Conservation (phyloP, 2,888 invertebrate species). For the Pristionchus japonicus region DNA sequence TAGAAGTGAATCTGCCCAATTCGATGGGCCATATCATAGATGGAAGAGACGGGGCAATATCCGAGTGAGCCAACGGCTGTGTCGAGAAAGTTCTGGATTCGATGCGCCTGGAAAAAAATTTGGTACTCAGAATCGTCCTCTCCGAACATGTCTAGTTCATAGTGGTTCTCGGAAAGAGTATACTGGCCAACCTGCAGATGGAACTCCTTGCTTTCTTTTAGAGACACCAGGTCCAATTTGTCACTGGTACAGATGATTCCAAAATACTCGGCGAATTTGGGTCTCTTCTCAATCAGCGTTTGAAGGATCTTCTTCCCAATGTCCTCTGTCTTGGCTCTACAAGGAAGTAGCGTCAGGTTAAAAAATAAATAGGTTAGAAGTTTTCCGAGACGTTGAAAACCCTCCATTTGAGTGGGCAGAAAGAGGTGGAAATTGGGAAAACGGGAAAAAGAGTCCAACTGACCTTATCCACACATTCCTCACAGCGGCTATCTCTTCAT, state of each 20-base stretch:
- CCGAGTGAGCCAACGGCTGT: slow-evolving; percentile 68
- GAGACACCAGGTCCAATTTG: slow-evolving; percentile 58
- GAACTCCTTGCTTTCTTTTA: slow-evolving; percentile 67
- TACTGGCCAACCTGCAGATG: slow-evolving; percentile 62
- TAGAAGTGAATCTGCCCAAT: slow-evolving; percentile 71
- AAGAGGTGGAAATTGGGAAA: neutral
- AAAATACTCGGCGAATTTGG: slow-evolving; percentile 71
- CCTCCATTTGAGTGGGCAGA: neutral
- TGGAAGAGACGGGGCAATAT: slow-evolving; percentile 67
- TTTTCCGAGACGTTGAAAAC: neutral
- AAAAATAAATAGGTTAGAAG: too few species aligned
- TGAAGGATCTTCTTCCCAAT: slow-evolving; percentile 69
- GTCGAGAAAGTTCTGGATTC: slow-evolving; percentile 69
- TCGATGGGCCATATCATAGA: slow-evolving; percentile 69
- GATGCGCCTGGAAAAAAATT: slow-evolving; percentile 66
- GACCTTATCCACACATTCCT: slow-evolving; percentile 67
- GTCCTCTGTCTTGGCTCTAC: slow-evolving; percentile 67
- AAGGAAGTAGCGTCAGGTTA: neutral
- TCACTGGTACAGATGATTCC: slow-evolving; percentile 63
- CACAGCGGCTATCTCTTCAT: slow-evolving; percentile 65
- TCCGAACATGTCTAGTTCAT: too few species aligned
- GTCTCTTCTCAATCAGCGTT: slow-evolving; percentile 67
- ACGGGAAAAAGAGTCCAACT: neutral
- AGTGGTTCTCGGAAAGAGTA: too few species aligned
- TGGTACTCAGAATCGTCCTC: too few species aligned